Conservation (phyloP, 2,888 invertebrate species). For the Copidosoma aretas region DNA sequence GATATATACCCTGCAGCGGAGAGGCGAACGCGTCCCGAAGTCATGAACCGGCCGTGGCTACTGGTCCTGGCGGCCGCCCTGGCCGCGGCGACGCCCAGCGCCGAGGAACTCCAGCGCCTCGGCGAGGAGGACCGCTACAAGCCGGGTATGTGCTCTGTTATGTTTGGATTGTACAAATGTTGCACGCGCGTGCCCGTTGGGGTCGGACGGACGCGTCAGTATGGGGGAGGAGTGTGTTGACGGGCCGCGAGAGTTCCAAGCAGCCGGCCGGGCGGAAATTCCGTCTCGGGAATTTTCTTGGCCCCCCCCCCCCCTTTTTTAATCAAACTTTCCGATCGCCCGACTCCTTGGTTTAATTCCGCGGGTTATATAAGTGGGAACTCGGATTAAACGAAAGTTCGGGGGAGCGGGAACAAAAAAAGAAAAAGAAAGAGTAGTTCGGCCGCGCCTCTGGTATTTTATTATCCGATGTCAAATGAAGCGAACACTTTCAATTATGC, state of each 20-base stretch:
- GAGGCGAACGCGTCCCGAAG: too few relatives aligned
- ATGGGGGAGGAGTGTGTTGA: neutral
- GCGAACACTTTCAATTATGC: conserved; percentile 11
- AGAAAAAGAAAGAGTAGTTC: too few relatives aligned
- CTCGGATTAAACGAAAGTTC: conserved; percentile 14
- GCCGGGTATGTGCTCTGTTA: conserved; percentile 13
- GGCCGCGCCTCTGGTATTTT: neutral
- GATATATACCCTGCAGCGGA: too few relatives aligned
- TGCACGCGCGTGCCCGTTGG: too few relatives aligned
- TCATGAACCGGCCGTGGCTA: conserved; percentile 31
- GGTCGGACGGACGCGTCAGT: neutral
- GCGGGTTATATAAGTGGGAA: conserved; percentile 33
- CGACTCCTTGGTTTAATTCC: conserved; percentile 18
- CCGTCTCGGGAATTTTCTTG: too few relatives aligned
- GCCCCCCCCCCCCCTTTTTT: too few relatives aligned
- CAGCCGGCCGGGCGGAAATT: too few relatives aligned
- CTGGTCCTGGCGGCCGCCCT: conserved; percentile 25
- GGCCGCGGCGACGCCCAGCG: conserved; percentile 23
- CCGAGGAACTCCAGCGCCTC: conserved; percentile 7
- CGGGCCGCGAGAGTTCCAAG: too few relatives aligned
- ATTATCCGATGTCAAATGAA: conserved; percentile 15
- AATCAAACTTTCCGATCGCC: conserved; percentile 28
- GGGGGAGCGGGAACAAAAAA: too few relatives aligned
- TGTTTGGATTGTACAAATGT: neutral
- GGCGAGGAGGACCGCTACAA: conserved; percentile 29